Evolutionary conservation across 2,888 invertebrate genomes (phyloP).

Genomic region (Harpalus rufipes): DNA sequence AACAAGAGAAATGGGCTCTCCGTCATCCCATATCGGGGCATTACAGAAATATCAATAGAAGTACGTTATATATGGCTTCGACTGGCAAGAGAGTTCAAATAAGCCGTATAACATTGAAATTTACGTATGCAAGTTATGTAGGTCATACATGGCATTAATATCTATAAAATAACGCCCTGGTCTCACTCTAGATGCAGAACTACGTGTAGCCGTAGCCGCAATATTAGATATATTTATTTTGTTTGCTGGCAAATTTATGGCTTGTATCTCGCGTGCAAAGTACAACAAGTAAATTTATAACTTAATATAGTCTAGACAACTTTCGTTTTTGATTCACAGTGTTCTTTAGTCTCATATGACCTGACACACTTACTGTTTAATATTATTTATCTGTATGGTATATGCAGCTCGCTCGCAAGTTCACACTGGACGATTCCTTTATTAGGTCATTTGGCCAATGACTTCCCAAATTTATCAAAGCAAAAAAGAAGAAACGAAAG

Average conservation of each 20-base stretch:
- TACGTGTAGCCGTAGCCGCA: conserved; percentile 31
- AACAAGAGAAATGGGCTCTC: conserved; percentile 39
- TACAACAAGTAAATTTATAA: conserved; percentile 54
- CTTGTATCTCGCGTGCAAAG: conserved; percentile 20
- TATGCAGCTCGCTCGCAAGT: no score
- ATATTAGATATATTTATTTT: conserved; percentile 58
- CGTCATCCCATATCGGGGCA: conserved; percentile 11
- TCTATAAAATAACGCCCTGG: conserved; percentile 59
- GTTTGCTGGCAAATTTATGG: conserved; percentile 48
- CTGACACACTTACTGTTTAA: conserved; percentile 17
- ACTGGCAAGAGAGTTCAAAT: conserved; percentile 52
- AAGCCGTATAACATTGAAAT: conserved; percentile 61
- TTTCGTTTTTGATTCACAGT: conserved; percentile 45
- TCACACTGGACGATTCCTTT: no score
- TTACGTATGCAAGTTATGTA: conserved; percentile 63
- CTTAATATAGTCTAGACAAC: conserved; percentile 52
- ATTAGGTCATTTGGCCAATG: no score
- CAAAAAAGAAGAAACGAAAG: no score
- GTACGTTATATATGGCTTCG: conserved; percentile 44
- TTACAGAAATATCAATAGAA: conserved; percentile 46
- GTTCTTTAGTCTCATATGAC: background rate
- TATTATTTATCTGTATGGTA: no score
- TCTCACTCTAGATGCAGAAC: background rate
- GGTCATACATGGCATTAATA: conserved; percentile 63
- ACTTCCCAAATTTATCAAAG: no score